Evolutionary conservation across 2,888 invertebrate genomes (phyloP).

Genomic region (Selenia dentaria): DNA sequence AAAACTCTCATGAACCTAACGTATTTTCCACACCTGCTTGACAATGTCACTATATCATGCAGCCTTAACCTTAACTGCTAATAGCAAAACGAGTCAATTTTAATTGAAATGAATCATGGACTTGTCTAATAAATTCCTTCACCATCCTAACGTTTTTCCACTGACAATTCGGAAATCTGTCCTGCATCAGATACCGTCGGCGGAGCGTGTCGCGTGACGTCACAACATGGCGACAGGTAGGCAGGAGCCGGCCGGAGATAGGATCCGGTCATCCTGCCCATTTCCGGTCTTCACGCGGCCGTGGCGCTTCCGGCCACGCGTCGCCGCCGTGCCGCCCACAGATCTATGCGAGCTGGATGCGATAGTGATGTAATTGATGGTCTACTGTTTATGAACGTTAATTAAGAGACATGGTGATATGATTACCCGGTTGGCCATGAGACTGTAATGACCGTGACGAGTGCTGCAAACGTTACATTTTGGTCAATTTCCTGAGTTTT

Average conservation of each 20-base stretch:
- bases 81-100: too few species aligned
- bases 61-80: too few species aligned
- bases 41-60: too few species aligned
- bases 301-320: constrained; percentile 84
- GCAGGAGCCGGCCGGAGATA: constrained; percentile 77
- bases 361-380: constrained; percentile 32
- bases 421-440: constrained; percentile 4
- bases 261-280: constrained; percentile 85
- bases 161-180: constrained; percentile 34
- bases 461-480: too few species aligned
- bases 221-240: constrained; percentile 80
- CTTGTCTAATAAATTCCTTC: constrained; percentile 3
- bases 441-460: neutral
- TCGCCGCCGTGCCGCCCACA: constrained; percentile 65
- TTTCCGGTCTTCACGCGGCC: constrained; percentile 85
- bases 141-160: constrained; percentile 17
- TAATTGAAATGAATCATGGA: neutral
- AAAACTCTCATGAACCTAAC: too few species aligned
- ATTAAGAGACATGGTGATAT: constrained; percentile 10
- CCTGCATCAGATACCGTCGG: constrained; percentile 28
- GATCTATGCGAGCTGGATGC: constrained; percentile 60
- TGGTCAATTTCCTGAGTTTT: too few species aligned
- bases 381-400: constrained; percentile 19
- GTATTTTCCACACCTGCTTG: too few species aligned
- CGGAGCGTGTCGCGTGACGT: constrained; percentile 61